phyloP scores from a whole-genome alignment of 2,797 vertebrate genomes.

The Hapalemur alaotrensis region DNA sequence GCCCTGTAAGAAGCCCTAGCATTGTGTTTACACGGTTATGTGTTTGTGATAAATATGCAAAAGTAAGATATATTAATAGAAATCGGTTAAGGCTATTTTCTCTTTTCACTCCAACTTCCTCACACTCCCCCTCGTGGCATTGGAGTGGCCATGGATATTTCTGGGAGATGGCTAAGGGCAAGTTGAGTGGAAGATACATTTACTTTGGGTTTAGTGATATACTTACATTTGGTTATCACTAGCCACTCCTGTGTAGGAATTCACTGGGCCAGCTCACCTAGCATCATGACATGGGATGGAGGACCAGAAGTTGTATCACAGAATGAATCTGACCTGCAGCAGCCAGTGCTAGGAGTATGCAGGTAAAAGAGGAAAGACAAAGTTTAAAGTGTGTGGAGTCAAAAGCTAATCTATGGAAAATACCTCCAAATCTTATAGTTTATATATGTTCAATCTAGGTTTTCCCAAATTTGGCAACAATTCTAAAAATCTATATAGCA shows the following conservation, averaged over 20 bases:
- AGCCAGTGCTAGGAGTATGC: background rate
- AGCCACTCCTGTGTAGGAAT: background rate
- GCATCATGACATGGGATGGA: background rate
- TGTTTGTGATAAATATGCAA: background rate
- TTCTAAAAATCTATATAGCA: background rate
- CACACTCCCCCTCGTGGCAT: background rate
- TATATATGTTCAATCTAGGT: background rate
- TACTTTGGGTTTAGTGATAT: background rate
- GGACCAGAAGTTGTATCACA: background rate
- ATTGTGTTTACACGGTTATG: background rate
- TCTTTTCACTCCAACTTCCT: background rate
- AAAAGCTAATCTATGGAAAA: background rate
- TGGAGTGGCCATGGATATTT: background rate
- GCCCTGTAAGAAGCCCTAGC: background rate
- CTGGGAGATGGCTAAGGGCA: background rate
- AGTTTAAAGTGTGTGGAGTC: background rate
- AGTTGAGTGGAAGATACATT: background rate
- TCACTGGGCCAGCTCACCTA: background rate
- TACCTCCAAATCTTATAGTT: background rate
- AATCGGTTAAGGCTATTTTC: background rate
- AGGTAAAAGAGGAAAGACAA: background rate
- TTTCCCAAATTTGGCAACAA: background rate
- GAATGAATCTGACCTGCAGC: background rate
- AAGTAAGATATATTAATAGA: constrained; percentile 1
- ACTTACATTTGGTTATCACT: background rate